Evolutionary conservation across 2,113 vertebrate genomes (phyloP).

Genomic region (Leucopternis melanops): DNA sequence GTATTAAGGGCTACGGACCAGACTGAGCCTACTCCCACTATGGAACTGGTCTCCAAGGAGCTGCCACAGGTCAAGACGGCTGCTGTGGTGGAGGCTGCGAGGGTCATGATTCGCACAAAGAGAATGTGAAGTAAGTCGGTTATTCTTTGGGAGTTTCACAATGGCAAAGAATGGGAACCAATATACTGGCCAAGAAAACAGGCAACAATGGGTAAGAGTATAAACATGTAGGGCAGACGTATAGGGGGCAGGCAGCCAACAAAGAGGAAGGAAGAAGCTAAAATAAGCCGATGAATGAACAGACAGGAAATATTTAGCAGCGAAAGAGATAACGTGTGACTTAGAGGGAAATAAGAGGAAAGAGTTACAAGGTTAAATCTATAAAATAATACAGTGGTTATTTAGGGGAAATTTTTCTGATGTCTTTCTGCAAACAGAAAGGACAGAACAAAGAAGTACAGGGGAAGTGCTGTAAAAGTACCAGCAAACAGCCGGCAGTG

Average conservation of each 20-base stretch:
- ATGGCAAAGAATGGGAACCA: slow-evolving; percentile 29
- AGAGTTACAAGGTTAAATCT: slow-evolving; percentile 51
- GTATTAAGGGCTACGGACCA: background rate
- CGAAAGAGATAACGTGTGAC: slow-evolving; percentile 46
- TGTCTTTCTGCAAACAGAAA: background rate
- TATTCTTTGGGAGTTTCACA: slow-evolving; percentile 43
- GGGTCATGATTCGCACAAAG: background rate
- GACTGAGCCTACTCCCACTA: background rate
- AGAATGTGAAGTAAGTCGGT: background rate
- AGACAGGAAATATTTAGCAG: slow-evolving; percentile 60
- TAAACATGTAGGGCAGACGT: background rate
- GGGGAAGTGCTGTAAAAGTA: background rate
- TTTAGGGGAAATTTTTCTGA: slow-evolving; percentile 22
- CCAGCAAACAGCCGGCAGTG: background rate
- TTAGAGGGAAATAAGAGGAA: slow-evolving; percentile 43
- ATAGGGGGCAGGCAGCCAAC: slow-evolving; percentile 29
- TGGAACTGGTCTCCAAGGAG: background rate
- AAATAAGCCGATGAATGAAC: slow-evolving; percentile 53
- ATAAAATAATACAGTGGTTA: slow-evolving; percentile 24
- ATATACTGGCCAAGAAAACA: slow-evolving; percentile 13
- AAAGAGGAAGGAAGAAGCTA: slow-evolving; percentile 59
- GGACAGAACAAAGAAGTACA: background rate
- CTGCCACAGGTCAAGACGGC: background rate
- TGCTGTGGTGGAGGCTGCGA: accelerated
- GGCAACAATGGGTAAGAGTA: slow-evolving; percentile 30